phyloP scores from a whole-genome alignment of 2,797 vertebrate species.

The Bothrops alternatus region DNA sequence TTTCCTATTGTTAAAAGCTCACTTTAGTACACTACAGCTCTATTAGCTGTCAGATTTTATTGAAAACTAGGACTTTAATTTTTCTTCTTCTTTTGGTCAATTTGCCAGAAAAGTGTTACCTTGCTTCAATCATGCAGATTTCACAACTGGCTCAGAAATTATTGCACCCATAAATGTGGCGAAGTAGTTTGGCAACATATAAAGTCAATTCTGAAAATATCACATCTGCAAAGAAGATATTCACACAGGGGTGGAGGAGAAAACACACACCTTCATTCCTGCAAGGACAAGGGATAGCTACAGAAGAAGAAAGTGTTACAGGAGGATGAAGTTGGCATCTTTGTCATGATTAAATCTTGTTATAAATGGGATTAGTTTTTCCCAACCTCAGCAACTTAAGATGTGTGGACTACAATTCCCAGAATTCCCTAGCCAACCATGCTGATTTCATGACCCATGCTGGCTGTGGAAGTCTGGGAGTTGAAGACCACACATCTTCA shows the following conservation, averaged over 20 bases:
- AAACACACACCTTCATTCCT: neutral
- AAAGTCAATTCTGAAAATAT: neutral
- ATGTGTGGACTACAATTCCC: too few relatives aligned
- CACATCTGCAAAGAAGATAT: neutral
- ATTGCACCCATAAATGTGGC: neutral
- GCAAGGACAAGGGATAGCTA: neutral
- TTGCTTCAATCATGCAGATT: neutral
- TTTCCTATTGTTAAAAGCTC: neutral
- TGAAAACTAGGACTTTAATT: neutral
- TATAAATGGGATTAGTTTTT: neutral
- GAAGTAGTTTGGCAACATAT: neutral
- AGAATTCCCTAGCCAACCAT: too few relatives aligned
- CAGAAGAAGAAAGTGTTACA: neutral
- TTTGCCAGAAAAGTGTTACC: neutral
- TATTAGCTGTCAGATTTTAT: neutral
- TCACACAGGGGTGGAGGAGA: neutral
- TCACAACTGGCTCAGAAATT: neutral
- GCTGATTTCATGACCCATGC: too few relatives aligned
- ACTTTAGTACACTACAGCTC: neutral
- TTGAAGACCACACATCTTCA: neutral
- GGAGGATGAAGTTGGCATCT: neutral
- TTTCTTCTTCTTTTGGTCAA: neutral
- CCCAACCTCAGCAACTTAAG: neutral
- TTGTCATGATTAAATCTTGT: neutral
- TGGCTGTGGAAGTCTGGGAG: neutral